These are phyloP conservation scores for Tachyglossus aculeatus DNA, from an alignment of 2,797 vertebrate genomes.

Conservation along the genomic window DNA sequence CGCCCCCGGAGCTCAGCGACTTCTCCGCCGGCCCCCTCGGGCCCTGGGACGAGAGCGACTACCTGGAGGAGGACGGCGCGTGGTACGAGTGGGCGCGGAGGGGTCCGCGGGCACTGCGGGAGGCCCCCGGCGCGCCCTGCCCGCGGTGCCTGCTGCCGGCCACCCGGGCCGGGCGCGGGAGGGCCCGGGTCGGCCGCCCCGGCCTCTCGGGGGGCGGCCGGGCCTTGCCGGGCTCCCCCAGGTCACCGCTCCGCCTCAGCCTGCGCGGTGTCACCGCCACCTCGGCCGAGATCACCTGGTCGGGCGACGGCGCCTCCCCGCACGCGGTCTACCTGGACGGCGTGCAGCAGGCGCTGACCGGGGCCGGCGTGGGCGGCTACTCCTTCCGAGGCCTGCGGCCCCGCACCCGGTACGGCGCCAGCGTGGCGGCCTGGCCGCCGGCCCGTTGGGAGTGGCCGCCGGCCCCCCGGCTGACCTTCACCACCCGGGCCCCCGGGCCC, in stretches of 20 bases:
- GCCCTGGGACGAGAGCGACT: slow-evolving; percentile 63
- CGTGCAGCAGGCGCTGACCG: slow-evolving; percentile 75
- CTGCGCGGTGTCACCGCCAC: slow-evolving; percentile 78
- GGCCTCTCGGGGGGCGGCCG: no score
- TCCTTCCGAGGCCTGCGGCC: slow-evolving; percentile 83
- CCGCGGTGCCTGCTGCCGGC: slow-evolving; percentile 84
- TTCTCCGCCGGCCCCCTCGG: slow-evolving; percentile 78
- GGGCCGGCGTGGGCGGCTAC: slow-evolving; percentile 80
- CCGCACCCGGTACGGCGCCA: slow-evolving; percentile 77
- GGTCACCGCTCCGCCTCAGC: slow-evolving; percentile 73
- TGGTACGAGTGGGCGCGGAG: slow-evolving; percentile 74
- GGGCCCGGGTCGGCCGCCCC: no score
- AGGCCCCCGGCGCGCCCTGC: slow-evolving; percentile 83
- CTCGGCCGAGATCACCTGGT: slow-evolving; percentile 82
- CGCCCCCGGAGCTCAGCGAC: slow-evolving; percentile 71
- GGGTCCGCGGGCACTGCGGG: slow-evolving; percentile 77
- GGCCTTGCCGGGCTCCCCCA: no score
- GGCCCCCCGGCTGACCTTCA: slow-evolving; percentile 76
- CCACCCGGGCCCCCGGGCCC: slow-evolving; percentile 78
- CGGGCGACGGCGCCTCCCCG: slow-evolving; percentile 82
- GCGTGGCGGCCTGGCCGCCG: slow-evolving; percentile 80
- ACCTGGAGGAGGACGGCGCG: slow-evolving; percentile 52
- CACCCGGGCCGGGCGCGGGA: slow-evolving; percentile 76
- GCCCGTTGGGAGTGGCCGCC: slow-evolving; percentile 74
- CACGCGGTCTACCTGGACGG: slow-evolving; percentile 82